A percentile compares a stretch with the other conserved stretches of the same genome.
Evolutionary conservation across 2,113 vertebrate genomes (phyloP).

Genomic region (Trogon surrucura): DNA sequence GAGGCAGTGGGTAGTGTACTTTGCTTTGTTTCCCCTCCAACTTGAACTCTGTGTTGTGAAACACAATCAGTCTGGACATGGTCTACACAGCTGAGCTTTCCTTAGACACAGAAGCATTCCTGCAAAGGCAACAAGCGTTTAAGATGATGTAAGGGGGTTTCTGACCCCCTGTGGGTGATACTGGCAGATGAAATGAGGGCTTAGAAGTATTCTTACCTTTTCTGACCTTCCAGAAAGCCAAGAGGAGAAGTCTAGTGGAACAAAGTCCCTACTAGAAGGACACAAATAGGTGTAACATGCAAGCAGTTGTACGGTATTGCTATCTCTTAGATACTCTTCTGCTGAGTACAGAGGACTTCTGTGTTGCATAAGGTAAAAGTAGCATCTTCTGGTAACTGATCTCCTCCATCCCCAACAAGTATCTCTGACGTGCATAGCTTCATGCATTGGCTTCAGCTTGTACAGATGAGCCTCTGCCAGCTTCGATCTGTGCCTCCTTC

Average conservation of each 20-base stretch:
- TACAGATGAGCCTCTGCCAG: neutral
- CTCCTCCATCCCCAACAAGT: fast-evolving
- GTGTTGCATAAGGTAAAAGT: neutral
- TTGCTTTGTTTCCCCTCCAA: conserved; percentile 40
- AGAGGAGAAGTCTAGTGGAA: neutral
- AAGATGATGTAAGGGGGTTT: conserved; percentile 24
- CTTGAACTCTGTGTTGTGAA: conserved; percentile 63
- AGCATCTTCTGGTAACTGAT: neutral
- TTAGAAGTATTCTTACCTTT: neutral
- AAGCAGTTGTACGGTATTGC: neutral
- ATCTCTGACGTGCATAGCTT: neutral
- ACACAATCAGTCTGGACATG: conserved; percentile 45
- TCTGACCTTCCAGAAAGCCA: neutral
- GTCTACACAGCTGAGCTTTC: conserved; percentile 47
- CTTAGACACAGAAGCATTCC: conserved; percentile 42
- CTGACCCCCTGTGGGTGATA: neutral
- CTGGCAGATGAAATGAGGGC: neutral
- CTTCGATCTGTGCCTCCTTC: neutral
- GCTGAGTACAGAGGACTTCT: neutral
- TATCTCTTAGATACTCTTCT: conserved; percentile 20
- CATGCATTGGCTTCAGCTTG: neutral
- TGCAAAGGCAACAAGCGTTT: neutral
- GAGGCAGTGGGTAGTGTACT: neutral
- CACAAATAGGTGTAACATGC: neutral
- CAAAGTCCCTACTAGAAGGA: neutral